phyloP scores from a whole-genome alignment of 35 echinoderm and acorn worm genomes.

The Nesometra sesokonis region DNA sequence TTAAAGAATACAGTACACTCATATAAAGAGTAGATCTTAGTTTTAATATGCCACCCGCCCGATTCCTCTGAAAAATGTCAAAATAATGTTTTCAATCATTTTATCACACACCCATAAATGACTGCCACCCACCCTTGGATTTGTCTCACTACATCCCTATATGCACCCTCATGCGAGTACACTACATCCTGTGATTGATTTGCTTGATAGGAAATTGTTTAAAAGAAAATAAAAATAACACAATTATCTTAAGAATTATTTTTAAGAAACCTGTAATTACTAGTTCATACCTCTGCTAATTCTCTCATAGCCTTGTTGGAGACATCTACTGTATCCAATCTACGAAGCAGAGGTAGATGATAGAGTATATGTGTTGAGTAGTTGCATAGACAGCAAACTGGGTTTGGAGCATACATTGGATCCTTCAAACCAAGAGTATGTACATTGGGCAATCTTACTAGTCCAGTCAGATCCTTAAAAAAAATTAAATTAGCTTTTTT shows the following conservation, averaged over 20 bases:
- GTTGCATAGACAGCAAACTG: constrained; percentile 93
- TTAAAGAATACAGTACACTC: no score
- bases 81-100: no score
- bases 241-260: no score
- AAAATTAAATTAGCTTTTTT: neutral
- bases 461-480: constrained; percentile 71
- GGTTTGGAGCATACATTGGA: constrained; percentile 80
- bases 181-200: neutral
- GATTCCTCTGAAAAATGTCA: no score
- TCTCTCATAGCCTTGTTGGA: constrained; percentile 83
- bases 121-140: no score
- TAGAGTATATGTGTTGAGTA: constrained; percentile 96
- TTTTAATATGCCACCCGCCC: no score
- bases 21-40: no score
- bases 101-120: no score
- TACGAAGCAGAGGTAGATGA: constrained; percentile 73
- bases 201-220: no score
- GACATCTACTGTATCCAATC: constrained; percentile 86
- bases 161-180: neutral
- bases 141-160: neutral
- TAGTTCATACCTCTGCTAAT: constrained; percentile 80
- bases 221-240: no score
- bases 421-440: constrained; percentile 83
- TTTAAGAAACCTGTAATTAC: no score
- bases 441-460: constrained; percentile 61